Percentiles rank a stretch among this genome's conserved stretches.
Conservation (phyloP, 2,797 vertebrate species). For the Muscicapa striata region DNA sequence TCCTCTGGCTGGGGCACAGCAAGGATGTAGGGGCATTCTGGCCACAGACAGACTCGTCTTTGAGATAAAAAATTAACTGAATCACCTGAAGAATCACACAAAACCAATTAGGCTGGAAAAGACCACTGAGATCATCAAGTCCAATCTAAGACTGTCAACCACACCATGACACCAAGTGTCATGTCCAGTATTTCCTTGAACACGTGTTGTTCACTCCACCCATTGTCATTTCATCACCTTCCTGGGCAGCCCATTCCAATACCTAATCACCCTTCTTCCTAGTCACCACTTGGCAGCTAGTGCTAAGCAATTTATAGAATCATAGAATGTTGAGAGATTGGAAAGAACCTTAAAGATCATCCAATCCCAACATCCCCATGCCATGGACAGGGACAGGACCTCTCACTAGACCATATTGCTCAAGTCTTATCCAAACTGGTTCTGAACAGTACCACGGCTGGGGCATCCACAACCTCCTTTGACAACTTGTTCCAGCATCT, state of each 20-base stretch:
- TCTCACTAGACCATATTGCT: neutral
- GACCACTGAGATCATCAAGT: neutral
- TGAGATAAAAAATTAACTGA: neutral
- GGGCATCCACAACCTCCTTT: neutral
- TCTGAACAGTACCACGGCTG: neutral
- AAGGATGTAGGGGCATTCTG: neutral
- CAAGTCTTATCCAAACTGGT: neutral
- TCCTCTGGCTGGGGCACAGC: neutral
- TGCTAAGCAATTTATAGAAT: neutral
- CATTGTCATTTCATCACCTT: neutral
- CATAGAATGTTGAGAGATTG: neutral
- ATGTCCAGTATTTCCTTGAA: neutral
- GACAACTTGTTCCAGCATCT: neutral
- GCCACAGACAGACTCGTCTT: neutral
- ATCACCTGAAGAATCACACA: neutral
- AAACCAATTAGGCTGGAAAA: neutral
- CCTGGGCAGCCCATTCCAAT: neutral
- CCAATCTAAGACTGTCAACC: neutral
- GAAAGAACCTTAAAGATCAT: neutral
- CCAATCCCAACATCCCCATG: neutral
- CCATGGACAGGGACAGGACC: neutral
- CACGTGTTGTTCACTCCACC: too few relatives aligned
- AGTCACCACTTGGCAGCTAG: neutral
- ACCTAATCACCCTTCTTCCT: neutral
- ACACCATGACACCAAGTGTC: neutral